Evolutionary conservation across 1,140 invertebrate species (phyloP), one percentile per base, ranked within the genome.

Genomic region (Drosophila serrata): DNA sequence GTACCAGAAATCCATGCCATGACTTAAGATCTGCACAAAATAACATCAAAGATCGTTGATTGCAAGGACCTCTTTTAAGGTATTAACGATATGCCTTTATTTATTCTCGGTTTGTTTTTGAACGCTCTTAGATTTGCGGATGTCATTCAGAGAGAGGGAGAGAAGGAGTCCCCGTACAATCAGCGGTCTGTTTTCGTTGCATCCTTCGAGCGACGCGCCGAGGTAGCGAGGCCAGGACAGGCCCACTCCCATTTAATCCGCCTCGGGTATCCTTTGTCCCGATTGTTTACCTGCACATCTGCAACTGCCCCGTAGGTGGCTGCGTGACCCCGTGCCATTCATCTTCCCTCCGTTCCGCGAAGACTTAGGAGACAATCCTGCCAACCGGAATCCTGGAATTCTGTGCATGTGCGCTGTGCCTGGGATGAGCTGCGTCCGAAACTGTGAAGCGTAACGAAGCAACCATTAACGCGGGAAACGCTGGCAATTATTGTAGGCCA

Each of bases 191-290:
- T 84, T 82, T 61, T 53, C 55, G 49, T 79, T 65, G 77, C 75
- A 79, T 67, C 67, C 68, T 75, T 62, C 56, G 69, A 22, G 22
- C 22, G 15, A 22, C 49, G 29, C 19, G 76, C 7, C 11, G 46
- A 72, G 61, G 59, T 45, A 45, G 72, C 64, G 79, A 76, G 79
- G 65, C 76, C 56, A 76, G 69, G 24, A 49, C 80, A 86, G 77
- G 75, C 80, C 75, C 82, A 87, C 82, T 87, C 84, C 76, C 78
- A 78, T 67, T 55, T 88, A 82, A 87, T 88, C 84, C 72, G 42
- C 37, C 65, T 58, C 37, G 49, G 69, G 67, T 45, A 65, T 79
- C 84, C 61, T 82, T 79, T 72, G 79, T 79, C 15, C 45, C 49
- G 48, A 42, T 49, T 22, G 64, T 68, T 88, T 86, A 86, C 82